Base-by-base conservation (phyloP, 2,797 vertebrate genomes). In the Atherinosoma microstoma region DNA sequence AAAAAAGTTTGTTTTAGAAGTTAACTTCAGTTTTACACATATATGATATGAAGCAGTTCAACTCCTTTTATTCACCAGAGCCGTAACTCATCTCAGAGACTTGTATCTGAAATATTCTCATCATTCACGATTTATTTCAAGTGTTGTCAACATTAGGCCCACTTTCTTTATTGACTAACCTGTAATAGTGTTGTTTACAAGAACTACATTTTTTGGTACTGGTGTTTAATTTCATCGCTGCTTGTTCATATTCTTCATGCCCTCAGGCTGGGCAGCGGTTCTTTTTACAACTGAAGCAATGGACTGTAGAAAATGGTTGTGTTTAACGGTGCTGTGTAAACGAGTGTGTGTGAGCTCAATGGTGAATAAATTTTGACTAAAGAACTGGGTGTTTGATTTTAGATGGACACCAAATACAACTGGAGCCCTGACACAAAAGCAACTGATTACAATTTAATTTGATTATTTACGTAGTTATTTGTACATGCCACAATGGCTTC, bases 171-270 rank as follows among this genome's bases (percentile, higher is more conserved):
- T 66, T 71, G 58, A 57, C 36, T 45, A 45, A 73, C 59, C 67
- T 75, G 72, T 67, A 67, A 73, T 73, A 56, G 70, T 45, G 20
- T 70, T 63, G 58, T 70, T 67, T 54, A 67, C 16, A 45, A 7
- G 40, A 42, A 69, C 20, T 38, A 13, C 35, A 36, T 65, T 70
- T 40, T 38, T 69, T 67, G 58, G 53, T 3, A 49, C 42, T 70
- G 42, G 67, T 79, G 67, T 76, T 51, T 75, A 59, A 85, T 85
- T 88, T 83, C 70, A 78, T 61, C 77, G 70, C 51, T 70, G 70
- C 56, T 75, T 82, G 56, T 86, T 62, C 30, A 20, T 60, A 38
- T 72, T 85, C 73, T 32, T 38, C 29, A 15, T 64, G 36, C 32
- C 67, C 47, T 53, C 9, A 30, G 64, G 63, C 58, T 9, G 3